phyloP scores from a whole-genome alignment of 2,888 invertebrate genomes.

The Eupithecia pulchellata region DNA sequence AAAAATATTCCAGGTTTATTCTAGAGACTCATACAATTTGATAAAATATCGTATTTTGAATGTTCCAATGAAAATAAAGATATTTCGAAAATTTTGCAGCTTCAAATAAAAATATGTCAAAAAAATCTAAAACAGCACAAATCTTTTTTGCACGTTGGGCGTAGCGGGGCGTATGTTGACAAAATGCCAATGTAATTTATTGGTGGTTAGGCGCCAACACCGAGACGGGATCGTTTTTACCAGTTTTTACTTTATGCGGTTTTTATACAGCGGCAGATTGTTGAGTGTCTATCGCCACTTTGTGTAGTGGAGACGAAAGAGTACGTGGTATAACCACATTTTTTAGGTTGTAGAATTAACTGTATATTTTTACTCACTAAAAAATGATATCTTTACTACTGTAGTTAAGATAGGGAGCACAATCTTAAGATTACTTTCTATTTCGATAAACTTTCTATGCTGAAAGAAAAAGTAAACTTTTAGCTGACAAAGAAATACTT shows the following conservation, averaged over 20 bases:
- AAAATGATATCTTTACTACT: background rate
- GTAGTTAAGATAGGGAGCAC: background rate
- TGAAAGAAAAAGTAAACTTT: background rate
- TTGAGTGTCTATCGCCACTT: conserved; percentile 17
- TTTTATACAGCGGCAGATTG: conserved; percentile 9
- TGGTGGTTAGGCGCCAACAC: conserved; percentile 69
- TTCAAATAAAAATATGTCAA: background rate
- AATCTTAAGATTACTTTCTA: no score
- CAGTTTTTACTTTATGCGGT: conserved; percentile 8
- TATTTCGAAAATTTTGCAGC: background rate
- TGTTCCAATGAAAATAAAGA: background rate
- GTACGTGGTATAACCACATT: background rate
- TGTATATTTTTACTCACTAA: no score
- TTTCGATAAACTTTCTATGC: background rate
- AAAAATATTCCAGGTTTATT: no score
- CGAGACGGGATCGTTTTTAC: conserved; percentile 54
- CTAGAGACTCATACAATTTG: no score
- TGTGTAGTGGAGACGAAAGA: background rate
- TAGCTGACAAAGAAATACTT: no score
- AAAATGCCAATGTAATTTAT: conserved; percentile 77
- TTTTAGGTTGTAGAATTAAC: background rate
- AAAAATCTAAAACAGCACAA: conserved; percentile 20
- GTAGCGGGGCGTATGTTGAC: conserved; percentile 73
- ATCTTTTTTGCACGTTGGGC: conserved; percentile 49
- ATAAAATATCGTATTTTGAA: background rate